phyloP scores from a whole-genome alignment of 2,113 vertebrate genomes.

The Tenrec ecaudatus region DNA sequence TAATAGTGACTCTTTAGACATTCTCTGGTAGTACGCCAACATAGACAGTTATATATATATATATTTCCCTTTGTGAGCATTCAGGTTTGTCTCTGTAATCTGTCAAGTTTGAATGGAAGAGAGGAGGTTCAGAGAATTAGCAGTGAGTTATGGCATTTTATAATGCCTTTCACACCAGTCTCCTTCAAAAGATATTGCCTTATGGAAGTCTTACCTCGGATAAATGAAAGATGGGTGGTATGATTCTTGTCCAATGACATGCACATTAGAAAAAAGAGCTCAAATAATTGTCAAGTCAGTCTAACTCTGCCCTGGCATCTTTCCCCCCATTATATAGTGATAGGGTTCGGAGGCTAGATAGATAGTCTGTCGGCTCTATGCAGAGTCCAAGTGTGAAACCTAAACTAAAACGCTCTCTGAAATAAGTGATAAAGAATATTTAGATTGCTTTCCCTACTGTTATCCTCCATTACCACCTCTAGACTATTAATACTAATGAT shows the following conservation, averaged over 20 bases:
- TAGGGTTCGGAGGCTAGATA: neutral
- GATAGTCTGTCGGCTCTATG: neutral
- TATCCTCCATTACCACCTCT: neutral
- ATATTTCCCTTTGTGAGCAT: neutral
- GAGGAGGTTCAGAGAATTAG: neutral
- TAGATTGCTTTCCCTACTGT: neutral
- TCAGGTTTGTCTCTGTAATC: neutral
- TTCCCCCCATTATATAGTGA: neutral
- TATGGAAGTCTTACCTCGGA: neutral
- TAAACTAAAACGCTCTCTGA: slow-evolving; percentile 11
- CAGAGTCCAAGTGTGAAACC: neutral
- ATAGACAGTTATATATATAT: too few species aligned
- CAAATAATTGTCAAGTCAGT: neutral
- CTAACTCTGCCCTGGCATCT: neutral
- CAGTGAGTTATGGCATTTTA: neutral
- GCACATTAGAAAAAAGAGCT: neutral
- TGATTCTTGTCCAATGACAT: neutral
- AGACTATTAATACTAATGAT: neutral
- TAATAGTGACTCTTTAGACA: too few species aligned
- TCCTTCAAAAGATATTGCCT: neutral
- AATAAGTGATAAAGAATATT: neutral
- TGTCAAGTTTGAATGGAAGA: neutral
- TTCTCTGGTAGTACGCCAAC: too few species aligned
- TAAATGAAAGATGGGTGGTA: neutral
- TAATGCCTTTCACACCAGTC: neutral